A percentile compares a stretch with the other conserved stretches of the same genome.
Conservation (phyloP, 92 coral and sea anemone genomes). For the Porites cylindrica region DNA sequence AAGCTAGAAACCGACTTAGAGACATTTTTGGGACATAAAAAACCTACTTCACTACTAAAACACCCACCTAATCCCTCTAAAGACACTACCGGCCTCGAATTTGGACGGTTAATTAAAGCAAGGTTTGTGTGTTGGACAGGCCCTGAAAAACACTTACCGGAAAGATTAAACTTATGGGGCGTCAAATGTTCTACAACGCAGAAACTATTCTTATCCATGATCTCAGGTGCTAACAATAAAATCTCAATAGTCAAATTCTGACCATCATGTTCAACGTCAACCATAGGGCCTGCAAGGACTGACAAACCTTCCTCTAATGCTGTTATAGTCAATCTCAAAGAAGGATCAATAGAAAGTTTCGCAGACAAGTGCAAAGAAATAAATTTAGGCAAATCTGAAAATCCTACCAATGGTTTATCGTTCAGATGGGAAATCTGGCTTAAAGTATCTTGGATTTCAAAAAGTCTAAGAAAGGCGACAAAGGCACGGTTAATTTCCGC, state of each 20-base stretch:
- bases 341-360: not conserved
- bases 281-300: too few species aligned
- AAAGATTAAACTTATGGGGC: slow-evolving; percentile 49
- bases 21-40: slow-evolving; percentile 49
- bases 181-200: slow-evolving; percentile 47
- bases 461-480: slow-evolving; percentile 17
- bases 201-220: slow-evolving; percentile 19
- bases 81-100: slow-evolving; percentile 24
- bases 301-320: too few species aligned
- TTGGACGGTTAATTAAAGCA: slow-evolving; percentile 48
- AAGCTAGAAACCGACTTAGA: not conserved
- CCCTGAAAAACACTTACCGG: slow-evolving; percentile 46
- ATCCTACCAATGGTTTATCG: slow-evolving; percentile 26
- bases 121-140: slow-evolving; percentile 45
- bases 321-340: slow-evolving; percentile 37
- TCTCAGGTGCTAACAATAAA: slow-evolving; percentile 31
- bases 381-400: slow-evolving; percentile 38
- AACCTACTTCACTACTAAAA: slow-evolving; percentile 16
- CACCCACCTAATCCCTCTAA: slow-evolving; percentile 44
- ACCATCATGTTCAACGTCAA: slow-evolving; percentile 1
- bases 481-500: slow-evolving; percentile 19
- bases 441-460: slow-evolving; percentile 42
- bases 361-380: slow-evolving; percentile 12
- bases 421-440: slow-evolving; percentile 32
- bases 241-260: slow-evolving; percentile 15